Evolutionary conservation across 2,797 vertebrate genomes (phyloP), one percentile per base, ranked within the genome.

Genomic region (Lacerta viridis): DNA sequence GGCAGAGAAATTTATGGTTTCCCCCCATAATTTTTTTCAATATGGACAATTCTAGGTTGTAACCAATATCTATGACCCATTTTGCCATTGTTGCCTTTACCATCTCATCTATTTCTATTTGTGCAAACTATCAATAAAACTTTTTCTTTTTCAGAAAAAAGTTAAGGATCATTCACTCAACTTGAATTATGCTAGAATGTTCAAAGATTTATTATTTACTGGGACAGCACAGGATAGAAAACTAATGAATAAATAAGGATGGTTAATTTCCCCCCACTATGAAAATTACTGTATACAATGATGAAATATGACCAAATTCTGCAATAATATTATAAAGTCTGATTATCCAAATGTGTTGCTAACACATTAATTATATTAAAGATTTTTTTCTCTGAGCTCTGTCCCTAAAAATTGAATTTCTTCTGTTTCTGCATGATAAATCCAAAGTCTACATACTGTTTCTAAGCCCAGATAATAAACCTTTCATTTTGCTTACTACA

Each of bases 241-340:
- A 25, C 25, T 78, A 78, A 78, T 78, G 76, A 78, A 78, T 50
- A 78, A 78, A 59, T 61, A 80, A 36, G 18, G 79, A 55, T 55
- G 29, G 46, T n/a, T 80, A 76, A 36, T 59, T 36, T 64, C 50
- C 36, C 13, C 29, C 17, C n/a, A 23, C n/a, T 55, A 33, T 79
- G 29, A 77, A 33, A 20, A 23, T 5, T 29, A 81, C 33, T 72
- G 18, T 33, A 15, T 50, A 33, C 17, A 20, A 71, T 23, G 59
- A 36, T 39, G 41, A 20, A 69, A 69, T 68, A 69, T 20, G 17
- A 69, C 9, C 36, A 1, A 50, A 36, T 55, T 82, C 61, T 68
- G 68, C 61, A 68, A 81, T 64, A 39, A 15, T 66, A 66, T 68
- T 27, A 82, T 39, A 33, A 61, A 61, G 8, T 61, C 29, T 46